A percentile compares a stretch with the other conserved stretches of the same genome.
Evolutionary conservation across 2,113 vertebrate species (phyloP).

Genomic region (Triplophysa rosa): DNA sequence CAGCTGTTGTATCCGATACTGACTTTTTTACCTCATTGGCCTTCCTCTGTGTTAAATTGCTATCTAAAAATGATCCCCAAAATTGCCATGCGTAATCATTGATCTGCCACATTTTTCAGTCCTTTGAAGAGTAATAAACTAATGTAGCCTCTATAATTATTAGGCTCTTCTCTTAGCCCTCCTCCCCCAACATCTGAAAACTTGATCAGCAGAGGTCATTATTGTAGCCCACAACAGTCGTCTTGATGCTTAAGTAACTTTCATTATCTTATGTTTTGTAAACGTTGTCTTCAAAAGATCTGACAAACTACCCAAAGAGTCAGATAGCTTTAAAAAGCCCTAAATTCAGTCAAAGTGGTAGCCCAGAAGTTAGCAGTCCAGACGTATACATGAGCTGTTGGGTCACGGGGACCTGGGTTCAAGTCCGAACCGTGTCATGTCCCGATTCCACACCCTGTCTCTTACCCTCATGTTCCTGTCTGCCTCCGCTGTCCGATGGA

Average conservation of each 20-base stretch:
- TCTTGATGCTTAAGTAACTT: conserved; percentile 9
- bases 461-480: no score
- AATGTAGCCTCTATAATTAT: conserved; percentile 68
- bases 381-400: no score
- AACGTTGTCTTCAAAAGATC: conserved; percentile 26
- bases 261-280: conserved; percentile 40
- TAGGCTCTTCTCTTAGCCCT: conserved; percentile 55
- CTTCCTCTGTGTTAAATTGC: conserved; percentile 66
- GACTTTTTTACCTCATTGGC: conserved; percentile 65
- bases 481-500: no score
- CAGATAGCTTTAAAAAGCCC: background rate
- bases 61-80: conserved; percentile 66
- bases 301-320: background rate
- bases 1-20: conserved; percentile 67
- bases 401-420: no score
- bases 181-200: conserved; percentile 43
- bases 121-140: conserved; percentile 74
- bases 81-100: conserved; percentile 60
- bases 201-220: conserved; percentile 49
- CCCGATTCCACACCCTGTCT: no score
- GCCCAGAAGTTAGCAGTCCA: no score
- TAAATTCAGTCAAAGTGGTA: no score
- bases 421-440: no score
- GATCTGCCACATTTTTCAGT: conserved; percentile 63
- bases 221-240: conserved; percentile 28